Evolutionary conservation across 2,113 vertebrate genomes (phyloP), one percentile per base, ranked within the genome.

Genomic region (Oxygymnocypris stewartii): DNA sequence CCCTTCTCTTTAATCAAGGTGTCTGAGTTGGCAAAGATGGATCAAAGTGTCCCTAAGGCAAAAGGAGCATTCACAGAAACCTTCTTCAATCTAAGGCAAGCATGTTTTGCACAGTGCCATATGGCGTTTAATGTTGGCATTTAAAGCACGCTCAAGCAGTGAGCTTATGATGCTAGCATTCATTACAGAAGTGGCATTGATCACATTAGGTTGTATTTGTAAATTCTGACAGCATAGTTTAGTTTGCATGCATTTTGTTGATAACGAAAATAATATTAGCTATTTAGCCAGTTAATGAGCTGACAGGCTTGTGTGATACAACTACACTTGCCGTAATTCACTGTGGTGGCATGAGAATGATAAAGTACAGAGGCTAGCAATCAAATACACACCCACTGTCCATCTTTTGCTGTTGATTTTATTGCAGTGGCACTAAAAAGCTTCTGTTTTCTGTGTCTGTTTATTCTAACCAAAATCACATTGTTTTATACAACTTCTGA

Each of bases 31-130:
- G 91, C 91, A 92, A 87, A 89, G 88, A 91, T n/a, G 12, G 90
- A 85, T 84, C 86, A 91, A 90, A 92, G 86, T 90, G 92, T 94
- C 85, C 90, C 89, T 79, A 75, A 78, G 82, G 93, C 88, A 91
- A 93, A 92, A 88, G 18, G 59, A 74, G 83, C 79, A 92, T 93
- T 94, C 90, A 90, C 84, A 51, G 78, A 51, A 78, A 25, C 18
- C 40, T 80, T 61, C 71, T 85, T 80, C 57, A 61, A 80, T 85
- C 79, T 74, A 65, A 63, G 23, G 35, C 63, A 75, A 44, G 84
- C 57, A 87, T 79, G 73, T 18, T 73, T 73, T 79, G 57, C 5
- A 25, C 76, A 42, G 47, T 35, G 49, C 44, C 79, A 81, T 40
- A 25, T 86, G 81, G 79, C 9, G 81, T 73, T 77, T 42, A 23